Base-by-base conservation (phyloP, 2,888 invertebrate species). In the Aelia acuminata region DNA sequence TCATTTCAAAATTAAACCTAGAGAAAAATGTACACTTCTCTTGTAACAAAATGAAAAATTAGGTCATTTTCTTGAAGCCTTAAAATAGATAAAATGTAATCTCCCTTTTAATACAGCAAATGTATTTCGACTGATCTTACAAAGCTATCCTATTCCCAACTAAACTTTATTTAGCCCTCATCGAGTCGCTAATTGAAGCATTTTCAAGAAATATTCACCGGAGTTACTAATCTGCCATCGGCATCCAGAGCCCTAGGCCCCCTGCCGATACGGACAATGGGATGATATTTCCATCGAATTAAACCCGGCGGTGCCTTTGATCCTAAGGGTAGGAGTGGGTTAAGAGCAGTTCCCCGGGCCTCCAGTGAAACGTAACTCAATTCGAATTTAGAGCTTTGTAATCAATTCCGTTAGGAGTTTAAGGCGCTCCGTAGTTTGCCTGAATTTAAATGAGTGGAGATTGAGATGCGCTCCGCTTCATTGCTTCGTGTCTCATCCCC, bases 351-450 rank as follows among this genome's bases (percentile, higher is more conserved):
- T 47, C 43, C 43, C 80, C n/a, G 43, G 5, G 80, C 15, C 80
- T 80, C 80, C 43, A n/a, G 43, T 80, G 80, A 43, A 47, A 80
- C 80, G n/a, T 80, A 80, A 80, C 80, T 80, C 80, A 80, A 80
- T 80, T 80, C 43, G 80, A 80, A 80, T 80, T 80, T 80, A 80
- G 80, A 80, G 80, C 80, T 80, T 80, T 43, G 80, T 80, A 80
- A 80, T 80, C 80, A 80, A 80, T 80, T 80, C 80, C 80, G 80
- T 80, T 80, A 80, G 80, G 80, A 80, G 80, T 80, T 80, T 80
- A 80, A 80, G 80, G 80, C 80, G 43, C 63, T 43, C 80, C n/a
- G 43, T 22, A 80, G 80, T 80, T 80, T 80, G 80, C 80, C 80
- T 80, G 80, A 80, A 80, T 80, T 80, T 43, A 80, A 80, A 80